phyloP scores from a whole-genome alignment of 1,140 invertebrate genomes.

The Lasioglossum albipes region DNA sequence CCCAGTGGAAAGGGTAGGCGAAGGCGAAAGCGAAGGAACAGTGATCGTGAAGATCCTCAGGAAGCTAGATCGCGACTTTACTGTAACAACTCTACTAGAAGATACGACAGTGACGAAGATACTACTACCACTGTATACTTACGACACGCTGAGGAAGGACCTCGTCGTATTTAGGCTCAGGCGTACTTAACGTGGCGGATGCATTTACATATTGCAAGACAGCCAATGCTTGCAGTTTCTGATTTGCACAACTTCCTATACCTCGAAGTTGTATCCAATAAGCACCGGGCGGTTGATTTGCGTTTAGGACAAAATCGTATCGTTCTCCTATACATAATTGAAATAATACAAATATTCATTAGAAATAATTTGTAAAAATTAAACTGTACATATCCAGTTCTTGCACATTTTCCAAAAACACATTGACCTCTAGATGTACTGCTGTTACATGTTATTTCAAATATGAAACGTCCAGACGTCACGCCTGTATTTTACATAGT shows the following conservation, averaged over 20 bases:
- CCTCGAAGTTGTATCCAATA: slow-evolving; percentile 82
- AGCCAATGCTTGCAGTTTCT: slow-evolving; percentile 37
- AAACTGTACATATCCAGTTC: too few relatives aligned
- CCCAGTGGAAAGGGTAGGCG: too few relatives aligned
- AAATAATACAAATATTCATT: not conserved
- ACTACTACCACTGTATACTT: slow-evolving; percentile 5
- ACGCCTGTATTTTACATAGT: too few relatives aligned
- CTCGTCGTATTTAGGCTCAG: slow-evolving; percentile 28
- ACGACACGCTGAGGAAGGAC: slow-evolving; percentile 45
- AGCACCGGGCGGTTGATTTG: slow-evolving; percentile 77
- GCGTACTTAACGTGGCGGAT: not conserved
- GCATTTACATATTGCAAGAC: slow-evolving; percentile 43
- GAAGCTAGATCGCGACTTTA: too few relatives aligned
- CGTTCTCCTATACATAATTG: slow-evolving; percentile 80
- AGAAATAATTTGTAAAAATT: not conserved
- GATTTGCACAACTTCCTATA: slow-evolving; percentile 74
- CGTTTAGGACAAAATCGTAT: slow-evolving; percentile 82
- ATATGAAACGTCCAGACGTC: too few relatives aligned
- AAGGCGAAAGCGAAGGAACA: too few relatives aligned
- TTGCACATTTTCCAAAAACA: not conserved
- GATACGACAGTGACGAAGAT: too few relatives aligned
- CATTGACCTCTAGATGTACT: too few relatives aligned
- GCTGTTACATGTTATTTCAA: too few relatives aligned
- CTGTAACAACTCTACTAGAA: too few relatives aligned
- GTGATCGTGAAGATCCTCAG: too few relatives aligned